phyloP scores from a whole-genome alignment of 2,797 vertebrate genomes.

The Pangasius macronema region DNA sequence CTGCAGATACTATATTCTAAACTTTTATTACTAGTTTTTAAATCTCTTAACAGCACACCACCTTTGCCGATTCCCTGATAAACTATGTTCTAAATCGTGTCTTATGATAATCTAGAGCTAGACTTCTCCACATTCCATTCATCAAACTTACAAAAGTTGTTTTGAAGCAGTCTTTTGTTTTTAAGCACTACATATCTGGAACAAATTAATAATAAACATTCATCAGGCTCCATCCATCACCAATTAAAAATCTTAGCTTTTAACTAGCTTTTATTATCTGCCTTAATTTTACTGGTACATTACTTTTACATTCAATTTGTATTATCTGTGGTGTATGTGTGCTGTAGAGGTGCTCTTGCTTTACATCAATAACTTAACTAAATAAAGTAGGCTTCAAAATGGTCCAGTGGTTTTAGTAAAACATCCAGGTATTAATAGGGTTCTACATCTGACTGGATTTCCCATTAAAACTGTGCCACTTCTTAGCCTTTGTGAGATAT shows the following conservation, averaged over 20 bases:
- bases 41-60: not conserved
- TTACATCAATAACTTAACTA: not conserved
- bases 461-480: not conserved
- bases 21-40: not conserved
- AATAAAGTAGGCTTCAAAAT: not conserved
- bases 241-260: not conserved
- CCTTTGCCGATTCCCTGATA: not conserved
- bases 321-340: not conserved
- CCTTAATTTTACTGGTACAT: not conserved
- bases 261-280: not conserved
- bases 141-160: not conserved
- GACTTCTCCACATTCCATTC: too few relatives aligned
- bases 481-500: not conserved
- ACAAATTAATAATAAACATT: not conserved
- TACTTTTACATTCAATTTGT: not conserved
- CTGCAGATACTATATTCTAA: not conserved
- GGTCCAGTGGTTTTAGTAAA: not conserved
- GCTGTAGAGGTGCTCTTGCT: not conserved
- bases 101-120: not conserved
- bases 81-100: not conserved
- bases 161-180: not conserved
- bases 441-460: not conserved
- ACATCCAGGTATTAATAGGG: not conserved
- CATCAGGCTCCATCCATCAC: not conserved
- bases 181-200: not conserved